Evolutionary conservation across 2,888 invertebrate species (phyloP), one percentile per base, ranked within the genome.

Genomic region (Pyrgus malvae): DNA sequence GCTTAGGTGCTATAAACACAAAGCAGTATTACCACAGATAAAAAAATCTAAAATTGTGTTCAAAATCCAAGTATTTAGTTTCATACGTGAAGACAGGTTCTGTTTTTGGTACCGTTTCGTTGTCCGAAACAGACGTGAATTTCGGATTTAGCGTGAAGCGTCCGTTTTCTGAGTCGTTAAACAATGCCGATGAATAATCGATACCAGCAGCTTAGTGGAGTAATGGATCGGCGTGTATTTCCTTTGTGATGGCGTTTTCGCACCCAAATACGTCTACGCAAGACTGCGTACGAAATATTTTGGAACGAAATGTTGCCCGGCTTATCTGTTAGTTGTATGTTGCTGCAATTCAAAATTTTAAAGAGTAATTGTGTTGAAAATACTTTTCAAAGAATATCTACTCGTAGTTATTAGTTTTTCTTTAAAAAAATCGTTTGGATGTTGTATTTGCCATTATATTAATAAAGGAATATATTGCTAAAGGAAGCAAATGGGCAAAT

Each of bases 91-190:
- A 55, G 51, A 48, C 45, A 56, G 33, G 55, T 48, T 56, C 44
- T 58, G 55, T 56, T 56, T 46, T 27, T 33, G 35, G 45, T 38
- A 48, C 40, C 48, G 23, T 42, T 64, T 59, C 50, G 51, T 57
- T 67, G 69, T 72, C 71, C 55, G 60, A 66, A 68, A 66, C 69
- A 73, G 73, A 68, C 70, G 65, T 72, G 70, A 74, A 66, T 74
- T 75, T 76, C 71, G 66, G 58, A 69, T 75, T 77, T 71, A 64
- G 70, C 59, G 64, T 63, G 64, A 63, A 65, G 60, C 63, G 63
- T 49, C 61, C 66, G 63, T 74, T 76, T 79, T 81, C 74, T 61
- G 69, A 69, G 64, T 80, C 80, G 73, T 82, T 84, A 71, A 76
- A 66, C 76, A 76, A 72, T 71, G 56, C 57, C 62, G 70, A 72